Evolutionary conservation across 64 coral and sea anemone species (phyloP), one percentile per base, ranked within the genome.

Genomic region (Cladopsammia gracilis): DNA sequence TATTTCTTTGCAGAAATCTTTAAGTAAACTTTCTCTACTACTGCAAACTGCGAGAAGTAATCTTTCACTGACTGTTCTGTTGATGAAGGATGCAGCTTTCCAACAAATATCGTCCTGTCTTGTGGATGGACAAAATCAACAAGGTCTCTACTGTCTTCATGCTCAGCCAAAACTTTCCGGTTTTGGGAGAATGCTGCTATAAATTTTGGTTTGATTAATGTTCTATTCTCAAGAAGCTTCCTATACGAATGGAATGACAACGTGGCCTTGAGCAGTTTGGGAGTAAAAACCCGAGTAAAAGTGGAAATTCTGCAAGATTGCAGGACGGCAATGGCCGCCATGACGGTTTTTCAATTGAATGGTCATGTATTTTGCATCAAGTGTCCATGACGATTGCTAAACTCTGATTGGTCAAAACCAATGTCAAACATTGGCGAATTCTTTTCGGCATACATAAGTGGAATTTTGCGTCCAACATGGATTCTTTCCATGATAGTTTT

Each of bases 401-500:
- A 10, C 53, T 56, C 53, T 56, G 53, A 56, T 56, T 56, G 53
- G 53, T 25, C 7, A 8, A 49, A 50, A 13, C 75, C 20, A 16
- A n/a, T n/a, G 60, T 64, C 48, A 25, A 89, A 88, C 73, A 73
- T n/a, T 50, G 11, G 10, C 25, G 18, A 64, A 5, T 43, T 65
- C 26, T 49, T 68, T 77, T 64, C 23, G 16, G 14, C 44, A 60
- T 86, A 46, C 76, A 56, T 43, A 62, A 76, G 48, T 34, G 34
- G 34, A 34, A 34, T 34, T 34, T 76, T 76, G 91, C 91, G 73
- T 93, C 92, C 68, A 94, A 67, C 48, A 94, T 94, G 92, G 92
- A 94, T 77, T 78, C 92, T 83, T 83, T 94, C 54, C 86, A 88
- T 54, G 92, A 94, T 43, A 75, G 81, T 66, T 89, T 88, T 14